Evolutionary conservation across 2,797 vertebrate genomes (phyloP).

Genomic region (Sebastiscus albofasciatus): DNA sequence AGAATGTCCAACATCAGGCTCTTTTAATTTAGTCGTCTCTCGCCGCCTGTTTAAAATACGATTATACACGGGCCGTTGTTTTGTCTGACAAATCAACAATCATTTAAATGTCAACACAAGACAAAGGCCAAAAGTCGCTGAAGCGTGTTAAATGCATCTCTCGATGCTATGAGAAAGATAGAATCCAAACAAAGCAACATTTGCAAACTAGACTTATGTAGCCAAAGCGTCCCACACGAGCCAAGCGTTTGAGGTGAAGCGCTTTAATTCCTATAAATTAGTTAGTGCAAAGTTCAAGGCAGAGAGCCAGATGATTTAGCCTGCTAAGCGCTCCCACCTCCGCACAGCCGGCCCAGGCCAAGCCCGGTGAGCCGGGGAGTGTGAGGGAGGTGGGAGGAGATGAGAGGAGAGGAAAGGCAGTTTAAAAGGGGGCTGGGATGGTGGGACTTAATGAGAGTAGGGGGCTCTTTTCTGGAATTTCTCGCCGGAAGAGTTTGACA

Average conservation of each 20-base stretch:
- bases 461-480: slow-evolving; percentile 35
- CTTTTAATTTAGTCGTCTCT: slow-evolving; percentile 31
- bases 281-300: slow-evolving; percentile 79
- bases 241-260: slow-evolving; percentile 66
- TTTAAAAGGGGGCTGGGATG: slow-evolving; percentile 16
- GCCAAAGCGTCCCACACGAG: slow-evolving; percentile 53
- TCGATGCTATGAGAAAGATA: slow-evolving; percentile 27
- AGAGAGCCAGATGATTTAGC: slow-evolving; percentile 78
- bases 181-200: slow-evolving; percentile 34
- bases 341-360: slow-evolving; percentile 62
- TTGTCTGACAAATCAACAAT: slow-evolving; percentile 36
- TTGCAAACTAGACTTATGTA: slow-evolving; percentile 46
- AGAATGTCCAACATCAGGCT: slow-evolving; percentile 33
- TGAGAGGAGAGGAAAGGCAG: slow-evolving; percentile 23
- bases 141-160: slow-evolving; percentile 33
- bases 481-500: slow-evolving; percentile 42
- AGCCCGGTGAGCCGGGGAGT: slow-evolving; percentile 46
- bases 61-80: slow-evolving; percentile 31
- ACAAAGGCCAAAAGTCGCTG: slow-evolving; percentile 32
- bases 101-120: slow-evolving; percentile 46
- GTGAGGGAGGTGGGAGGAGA: slow-evolving; percentile 36
- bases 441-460: slow-evolving; percentile 44
- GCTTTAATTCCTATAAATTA: slow-evolving; percentile 83
- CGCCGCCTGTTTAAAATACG: slow-evolving; percentile 37
- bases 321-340: slow-evolving; percentile 74